Base-by-base conservation (phyloP, 2,113 vertebrate species). In the Gracilinanus agilis region DNA sequence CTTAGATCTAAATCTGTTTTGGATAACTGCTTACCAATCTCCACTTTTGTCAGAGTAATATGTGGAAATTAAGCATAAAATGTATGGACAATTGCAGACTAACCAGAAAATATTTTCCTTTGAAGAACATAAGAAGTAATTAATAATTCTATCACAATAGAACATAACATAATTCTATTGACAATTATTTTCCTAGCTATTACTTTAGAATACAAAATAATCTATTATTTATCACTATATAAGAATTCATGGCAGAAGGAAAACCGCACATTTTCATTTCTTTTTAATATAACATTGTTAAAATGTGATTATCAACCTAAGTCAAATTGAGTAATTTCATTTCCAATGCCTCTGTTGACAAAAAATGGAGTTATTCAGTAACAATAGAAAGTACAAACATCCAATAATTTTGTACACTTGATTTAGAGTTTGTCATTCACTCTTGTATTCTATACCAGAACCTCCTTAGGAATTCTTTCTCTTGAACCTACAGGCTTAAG, bases 301-400 rank as follows among this genome's bases (percentile, higher is more conserved):
- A 44, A 53, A 44, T 44, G 88, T 89, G 83, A 54, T 93, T 93
- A 88, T 58, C 88, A 91, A 54, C 11, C 54, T 91, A 58, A 91
- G 49, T 91, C 10, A 9, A 88, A 95, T 2, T 61, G 13, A 54
- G 24, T 49, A 89, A 27, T 24, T 54, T 24, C 58, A 89, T 61
- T 49, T 89, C 25, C 61, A 54, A 89, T 91, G n/a, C 2, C 67
- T 16, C 1, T 55, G 0, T 24, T n/a, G 2, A 19, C 55, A 90
- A 55, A 44, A 90, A 54, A 8, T 3, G 90, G 0, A 89, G 44
- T 89, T 11, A 49, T 44, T 54, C 44, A 89, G n/a, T 88, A 54
- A 40, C 6, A 58, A n/a, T 34, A 56, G 23, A 90, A 21, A 2
- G 24, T 90, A 1, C 34, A 25, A 12, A 75, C 24, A 83, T 83